Conservation (phyloP, 2,888 invertebrate species). For the Drosophila pseudotalamancana region DNA sequence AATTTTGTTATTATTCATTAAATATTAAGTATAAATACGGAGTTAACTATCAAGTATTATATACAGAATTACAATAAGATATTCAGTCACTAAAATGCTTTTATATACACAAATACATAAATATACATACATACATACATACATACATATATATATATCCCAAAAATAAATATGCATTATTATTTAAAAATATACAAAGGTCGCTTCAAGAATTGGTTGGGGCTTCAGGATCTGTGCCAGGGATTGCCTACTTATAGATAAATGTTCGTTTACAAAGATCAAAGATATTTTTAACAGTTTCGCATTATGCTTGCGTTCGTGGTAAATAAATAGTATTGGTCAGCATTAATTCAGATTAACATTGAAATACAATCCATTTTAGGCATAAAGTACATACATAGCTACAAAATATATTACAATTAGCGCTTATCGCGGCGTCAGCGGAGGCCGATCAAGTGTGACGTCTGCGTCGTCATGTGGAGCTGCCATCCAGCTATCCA, state of each 20-base stretch:
- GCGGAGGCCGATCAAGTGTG: conserved; percentile 3
- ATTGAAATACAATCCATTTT: conserved; percentile 69
- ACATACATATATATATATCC: conserved; percentile 36
- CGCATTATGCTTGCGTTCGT: conserved; percentile 18
- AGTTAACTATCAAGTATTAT: conserved; percentile 77
- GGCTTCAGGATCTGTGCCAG: conserved; percentile 44
- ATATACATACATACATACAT: conserved; percentile 18
- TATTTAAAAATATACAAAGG: conserved; percentile 67
- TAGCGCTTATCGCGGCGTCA: conserved; percentile 32
- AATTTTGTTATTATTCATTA: conserved; percentile 77
- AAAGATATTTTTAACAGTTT: conserved; percentile 31
- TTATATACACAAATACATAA: conserved; percentile 65
- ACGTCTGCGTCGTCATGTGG: conserved; percentile 45
- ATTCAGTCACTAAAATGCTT: conserved; percentile 80
- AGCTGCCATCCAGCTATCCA: too few relatives aligned
- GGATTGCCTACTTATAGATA: conserved; percentile 74
- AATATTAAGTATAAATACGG: conserved; percentile 78
- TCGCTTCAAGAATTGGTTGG: conserved; percentile 30
- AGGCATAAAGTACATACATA: conserved; percentile 59
- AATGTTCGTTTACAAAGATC: conserved; percentile 47
- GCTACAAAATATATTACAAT: conserved; percentile 76
- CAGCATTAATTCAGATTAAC: conserved; percentile 72
- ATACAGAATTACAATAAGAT: conserved; percentile 80
- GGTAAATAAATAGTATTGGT: conserved; percentile 73
- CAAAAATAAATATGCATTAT: conserved; percentile 70